These are phyloP conservation scores for Heliconius ismenius DNA, from an alignment of 2,888 invertebrate species.

Conservation along the genomic window DNA sequence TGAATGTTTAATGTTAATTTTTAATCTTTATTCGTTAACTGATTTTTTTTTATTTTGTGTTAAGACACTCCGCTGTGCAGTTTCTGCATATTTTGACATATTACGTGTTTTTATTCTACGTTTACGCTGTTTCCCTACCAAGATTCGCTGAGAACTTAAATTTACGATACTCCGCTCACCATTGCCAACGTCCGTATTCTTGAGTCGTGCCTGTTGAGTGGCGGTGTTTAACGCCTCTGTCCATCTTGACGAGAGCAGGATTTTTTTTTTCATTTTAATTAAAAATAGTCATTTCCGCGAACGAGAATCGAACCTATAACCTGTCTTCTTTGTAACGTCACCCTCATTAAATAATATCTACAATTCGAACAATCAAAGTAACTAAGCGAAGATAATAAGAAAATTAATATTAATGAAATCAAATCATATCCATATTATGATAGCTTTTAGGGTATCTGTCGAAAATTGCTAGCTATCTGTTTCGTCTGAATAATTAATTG, in stretches of 20 bases:
- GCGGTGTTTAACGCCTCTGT: neutral
- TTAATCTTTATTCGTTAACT: neutral
- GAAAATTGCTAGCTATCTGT: slow-evolving; percentile 54
- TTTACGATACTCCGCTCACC: neutral
- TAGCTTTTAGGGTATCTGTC: slow-evolving; percentile 44
- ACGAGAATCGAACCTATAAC: neutral
- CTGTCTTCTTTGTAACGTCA: neutral
- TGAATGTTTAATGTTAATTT: neutral
- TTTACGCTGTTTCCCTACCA: neutral
- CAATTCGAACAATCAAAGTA: neutral
- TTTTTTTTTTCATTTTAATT: neutral
- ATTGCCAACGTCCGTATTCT: neutral
- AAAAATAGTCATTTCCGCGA: neutral
- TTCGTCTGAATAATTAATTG: slow-evolving; percentile 56
- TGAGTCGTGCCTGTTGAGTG: too few relatives aligned
- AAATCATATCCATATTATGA: slow-evolving; percentile 45
- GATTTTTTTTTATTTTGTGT: neutral
- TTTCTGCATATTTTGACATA: neutral
- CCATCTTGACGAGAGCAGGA: neutral
- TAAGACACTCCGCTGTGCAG: neutral
- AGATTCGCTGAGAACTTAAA: neutral
- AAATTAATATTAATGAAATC: slow-evolving; percentile 17
- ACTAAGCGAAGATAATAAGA: neutral
- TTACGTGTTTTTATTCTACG: neutral
- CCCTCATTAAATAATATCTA: neutral